phyloP scores from a whole-genome alignment of 2,888 invertebrate genomes.

The Hydrotaea diabolus region DNA sequence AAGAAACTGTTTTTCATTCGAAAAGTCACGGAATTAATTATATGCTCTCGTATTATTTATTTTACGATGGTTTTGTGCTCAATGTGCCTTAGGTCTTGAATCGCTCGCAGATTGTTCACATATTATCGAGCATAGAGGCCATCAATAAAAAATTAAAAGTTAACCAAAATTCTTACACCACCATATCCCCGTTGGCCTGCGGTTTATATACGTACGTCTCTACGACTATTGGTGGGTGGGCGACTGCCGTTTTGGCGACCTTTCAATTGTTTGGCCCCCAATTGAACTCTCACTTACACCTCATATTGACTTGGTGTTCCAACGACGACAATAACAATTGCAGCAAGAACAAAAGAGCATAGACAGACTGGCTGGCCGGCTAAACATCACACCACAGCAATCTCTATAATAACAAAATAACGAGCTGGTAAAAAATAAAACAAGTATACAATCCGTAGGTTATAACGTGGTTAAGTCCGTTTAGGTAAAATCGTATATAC shows the following conservation, averaged over 20 bases:
- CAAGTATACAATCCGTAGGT: too few relatives aligned
- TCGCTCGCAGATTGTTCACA: too few relatives aligned
- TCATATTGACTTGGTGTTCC: conserved; percentile 54
- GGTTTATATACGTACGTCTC: background rate
- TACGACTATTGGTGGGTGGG: background rate
- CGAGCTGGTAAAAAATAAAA: background rate
- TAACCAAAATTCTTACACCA: too few relatives aligned
- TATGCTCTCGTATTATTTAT: too few relatives aligned
- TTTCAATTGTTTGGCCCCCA: conserved; percentile 52
- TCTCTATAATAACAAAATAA: background rate
- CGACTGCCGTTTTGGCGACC: conserved; percentile 44
- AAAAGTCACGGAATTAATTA: too few relatives aligned
- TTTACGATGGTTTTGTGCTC: too few relatives aligned
- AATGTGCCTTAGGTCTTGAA: too few relatives aligned
- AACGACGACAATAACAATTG: conserved; percentile 19
- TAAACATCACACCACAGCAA: background rate
- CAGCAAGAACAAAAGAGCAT: background rate
- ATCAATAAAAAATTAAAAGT: too few relatives aligned
- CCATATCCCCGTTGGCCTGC: background rate
- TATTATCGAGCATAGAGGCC: too few relatives aligned
- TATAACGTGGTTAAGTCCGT: too few relatives aligned
- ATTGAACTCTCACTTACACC: conserved; percentile 62
- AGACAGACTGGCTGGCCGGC: background rate
- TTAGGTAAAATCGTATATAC: too few relatives aligned
- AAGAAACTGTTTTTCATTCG: too few relatives aligned